Conservation (phyloP, 2,888 invertebrate genomes). For the Endomychus coccineus region DNA sequence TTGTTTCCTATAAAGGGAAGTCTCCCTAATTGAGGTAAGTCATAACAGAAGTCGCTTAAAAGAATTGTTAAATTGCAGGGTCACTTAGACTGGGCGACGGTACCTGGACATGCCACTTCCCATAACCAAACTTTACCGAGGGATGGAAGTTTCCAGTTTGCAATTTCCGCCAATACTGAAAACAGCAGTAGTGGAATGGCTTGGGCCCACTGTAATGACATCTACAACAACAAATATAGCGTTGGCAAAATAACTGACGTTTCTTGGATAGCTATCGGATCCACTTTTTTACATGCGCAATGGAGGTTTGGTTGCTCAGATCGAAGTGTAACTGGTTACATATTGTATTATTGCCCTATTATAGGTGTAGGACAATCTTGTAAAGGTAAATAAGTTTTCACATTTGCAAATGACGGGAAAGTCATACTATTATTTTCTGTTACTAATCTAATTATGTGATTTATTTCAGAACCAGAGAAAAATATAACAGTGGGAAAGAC, state of each 20-base stretch:
- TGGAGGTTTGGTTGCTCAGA: conserved; percentile 76
- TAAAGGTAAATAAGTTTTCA: conserved; percentile 45
- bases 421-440: too few relatives aligned
- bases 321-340: conserved; percentile 64
- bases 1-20: too few relatives aligned
- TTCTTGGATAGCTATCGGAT: conserved; percentile 46
- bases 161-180: conserved; percentile 69
- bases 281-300: conserved; percentile 54
- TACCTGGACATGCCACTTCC: conserved; percentile 45
- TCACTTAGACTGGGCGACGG: conserved; percentile 53
- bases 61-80: conserved; percentile 43
- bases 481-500: conserved; percentile 42
- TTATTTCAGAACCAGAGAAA: conserved; percentile 28
- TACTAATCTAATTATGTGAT: too few relatives aligned
- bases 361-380: conserved; percentile 47
- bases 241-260: conserved; percentile 53
- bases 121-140: conserved; percentile 55
- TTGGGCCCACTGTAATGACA: conserved; percentile 72
- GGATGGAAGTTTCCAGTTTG: conserved; percentile 63
- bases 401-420: too few relatives aligned
- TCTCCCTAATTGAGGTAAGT: too few relatives aligned
- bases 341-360: conserved; percentile 66
- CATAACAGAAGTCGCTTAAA: conserved; percentile 10
- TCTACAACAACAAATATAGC: conserved; percentile 36
- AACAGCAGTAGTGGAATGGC: conserved; percentile 72